phyloP scores from a whole-genome alignment of 2,113 vertebrate genomes.

The Antigone vipio region DNA sequence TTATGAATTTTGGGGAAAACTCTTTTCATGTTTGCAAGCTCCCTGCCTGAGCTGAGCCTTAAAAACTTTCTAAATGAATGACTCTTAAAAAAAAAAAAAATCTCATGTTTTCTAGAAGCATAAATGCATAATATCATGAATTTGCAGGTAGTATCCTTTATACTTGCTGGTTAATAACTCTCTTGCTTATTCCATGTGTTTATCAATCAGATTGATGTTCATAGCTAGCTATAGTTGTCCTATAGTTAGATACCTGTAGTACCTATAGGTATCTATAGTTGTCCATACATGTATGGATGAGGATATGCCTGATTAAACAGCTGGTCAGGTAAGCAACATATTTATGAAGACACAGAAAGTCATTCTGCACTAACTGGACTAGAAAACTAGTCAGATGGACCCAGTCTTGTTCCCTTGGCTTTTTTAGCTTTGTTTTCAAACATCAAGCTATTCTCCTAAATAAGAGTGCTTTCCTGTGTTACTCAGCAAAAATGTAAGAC shows the following conservation, averaged over 20 bases:
- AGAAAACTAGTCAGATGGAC: background rate
- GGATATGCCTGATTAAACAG: background rate
- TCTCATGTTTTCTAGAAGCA: background rate
- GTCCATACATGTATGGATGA: background rate
- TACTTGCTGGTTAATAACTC: background rate
- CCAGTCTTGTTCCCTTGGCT: background rate
- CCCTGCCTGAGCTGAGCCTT: background rate
- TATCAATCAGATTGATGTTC: background rate
- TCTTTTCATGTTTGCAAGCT: background rate
- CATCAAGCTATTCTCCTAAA: background rate
- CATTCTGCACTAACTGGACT: background rate
- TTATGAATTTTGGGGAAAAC: background rate
- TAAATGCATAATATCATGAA: background rate
- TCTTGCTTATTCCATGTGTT: background rate
- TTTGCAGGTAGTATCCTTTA: background rate
- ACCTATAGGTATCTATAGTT: background rate
- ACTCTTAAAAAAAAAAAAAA: background rate
- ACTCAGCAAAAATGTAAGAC: background rate
- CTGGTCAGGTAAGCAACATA: background rate
- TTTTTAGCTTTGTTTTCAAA: background rate
- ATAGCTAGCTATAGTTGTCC: background rate
- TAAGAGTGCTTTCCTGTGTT: background rate
- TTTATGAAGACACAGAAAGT: background rate
- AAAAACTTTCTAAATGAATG: background rate
- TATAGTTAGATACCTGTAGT: background rate